These are phyloP conservation scores for Pycnomerus fuliginosus DNA, from an alignment of 2,888 invertebrate species.

Conservation along the genomic window DNA sequence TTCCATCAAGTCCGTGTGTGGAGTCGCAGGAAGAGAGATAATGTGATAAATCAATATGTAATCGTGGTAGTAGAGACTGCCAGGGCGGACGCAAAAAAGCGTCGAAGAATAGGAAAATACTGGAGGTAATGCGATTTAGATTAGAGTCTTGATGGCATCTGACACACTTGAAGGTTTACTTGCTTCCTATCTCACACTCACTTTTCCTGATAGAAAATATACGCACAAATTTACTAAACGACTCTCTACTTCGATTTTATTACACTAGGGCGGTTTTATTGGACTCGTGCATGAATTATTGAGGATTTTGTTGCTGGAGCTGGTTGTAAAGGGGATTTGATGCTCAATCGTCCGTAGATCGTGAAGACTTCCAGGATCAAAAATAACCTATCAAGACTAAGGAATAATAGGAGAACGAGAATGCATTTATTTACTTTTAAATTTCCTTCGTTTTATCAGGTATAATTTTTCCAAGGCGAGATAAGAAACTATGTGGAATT, in stretches of 20 bases:
- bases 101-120: slow-evolving; percentile 33
- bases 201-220: slow-evolving; percentile 22
- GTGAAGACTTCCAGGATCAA: no score
- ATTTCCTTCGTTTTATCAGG: no score
- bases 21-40: slow-evolving; percentile 36
- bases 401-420: no score
- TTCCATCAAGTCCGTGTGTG: slow-evolving; percentile 30
- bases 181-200: slow-evolving; percentile 35
- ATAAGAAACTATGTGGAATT: slow-evolving; percentile 12
- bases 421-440: no score
- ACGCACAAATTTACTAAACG: slow-evolving; percentile 25
- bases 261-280: slow-evolving; percentile 15
- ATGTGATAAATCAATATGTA: slow-evolving; percentile 46
- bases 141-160: slow-evolving; percentile 49
- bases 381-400: no score
- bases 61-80: slow-evolving; percentile 37
- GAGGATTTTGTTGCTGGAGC: slow-evolving; percentile 17
- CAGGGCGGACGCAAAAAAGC: slow-evolving; percentile 28
- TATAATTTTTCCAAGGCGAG: no score
- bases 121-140: slow-evolving; percentile 48
- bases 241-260: slow-evolving; percentile 21
- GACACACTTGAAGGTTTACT: slow-evolving; percentile 48
- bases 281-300: slow-evolving; percentile 20
- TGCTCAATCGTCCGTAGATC: slow-evolving; percentile 15
- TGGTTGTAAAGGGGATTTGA: slow-evolving; percentile 11